Evolutionary conservation across 2,113 vertebrate species (phyloP).

Genomic region (Ceratotherium simum): DNA sequence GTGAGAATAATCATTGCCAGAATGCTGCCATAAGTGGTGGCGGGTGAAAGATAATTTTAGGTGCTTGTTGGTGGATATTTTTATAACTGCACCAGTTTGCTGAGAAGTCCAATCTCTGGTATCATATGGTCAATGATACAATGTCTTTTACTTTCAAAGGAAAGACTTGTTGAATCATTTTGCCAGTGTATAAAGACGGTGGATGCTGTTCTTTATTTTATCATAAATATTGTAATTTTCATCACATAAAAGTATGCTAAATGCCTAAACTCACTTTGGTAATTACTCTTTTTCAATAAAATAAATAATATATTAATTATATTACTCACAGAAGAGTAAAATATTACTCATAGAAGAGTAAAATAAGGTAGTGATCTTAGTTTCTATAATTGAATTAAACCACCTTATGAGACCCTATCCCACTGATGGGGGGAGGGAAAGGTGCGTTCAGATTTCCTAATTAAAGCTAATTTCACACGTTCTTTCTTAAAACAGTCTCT

Average conservation of each 20-base stretch:
- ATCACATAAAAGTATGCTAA: background rate
- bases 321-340: background rate
- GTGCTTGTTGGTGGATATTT: background rate
- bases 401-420: background rate
- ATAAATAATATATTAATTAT: background rate
- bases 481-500: constrained; percentile 9
- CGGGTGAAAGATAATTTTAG: constrained; percentile 45
- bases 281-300: constrained; percentile 24
- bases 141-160: constrained; percentile 7
- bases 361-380: background rate
- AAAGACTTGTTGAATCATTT: constrained; percentile 11
- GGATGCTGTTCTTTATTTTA: background rate
- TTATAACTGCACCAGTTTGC: background rate
- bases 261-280: background rate
- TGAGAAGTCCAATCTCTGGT: background rate
- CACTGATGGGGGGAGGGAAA: background rate
- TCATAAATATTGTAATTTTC: background rate
- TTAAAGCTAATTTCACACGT: background rate
- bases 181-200: background rate
- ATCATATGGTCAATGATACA: background rate
- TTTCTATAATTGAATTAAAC: constrained; percentile 21
- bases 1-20: constrained; percentile 38
- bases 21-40: background rate
- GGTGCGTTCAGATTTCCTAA: background rate
- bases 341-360: background rate